A percentile compares a stretch with the other conserved stretches of the same genome.
These are phyloP conservation scores for Scomber colias DNA, from an alignment of 2,113 vertebrate genomes.

Conservation along the genomic window DNA sequence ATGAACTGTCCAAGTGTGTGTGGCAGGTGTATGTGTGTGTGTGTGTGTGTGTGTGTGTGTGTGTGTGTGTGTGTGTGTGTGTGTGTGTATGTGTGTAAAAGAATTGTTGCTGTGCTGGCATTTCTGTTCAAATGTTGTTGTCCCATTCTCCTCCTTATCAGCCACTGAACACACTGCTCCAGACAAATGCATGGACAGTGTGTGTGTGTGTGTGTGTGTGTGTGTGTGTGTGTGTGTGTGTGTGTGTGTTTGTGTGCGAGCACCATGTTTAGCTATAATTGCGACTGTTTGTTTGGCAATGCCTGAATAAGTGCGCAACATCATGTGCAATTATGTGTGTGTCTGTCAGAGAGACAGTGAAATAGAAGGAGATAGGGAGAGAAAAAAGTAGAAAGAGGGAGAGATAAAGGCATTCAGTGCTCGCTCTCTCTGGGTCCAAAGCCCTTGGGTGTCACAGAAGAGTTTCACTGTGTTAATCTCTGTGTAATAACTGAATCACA, in stretches of 20 bases:
- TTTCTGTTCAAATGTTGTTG: constrained; percentile 58
- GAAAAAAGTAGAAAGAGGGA: neutral
- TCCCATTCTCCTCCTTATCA: constrained; percentile 71
- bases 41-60: constrained; percentile 1
- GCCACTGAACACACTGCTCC: constrained; percentile 65
- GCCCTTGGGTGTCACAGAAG: constrained; percentile 69
- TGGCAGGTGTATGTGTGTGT: neutral
- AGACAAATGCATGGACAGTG: constrained; percentile 27
- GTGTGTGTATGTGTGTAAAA: constrained; percentile 7
- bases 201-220: constrained; percentile 5
- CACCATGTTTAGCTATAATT: constrained; percentile 44
- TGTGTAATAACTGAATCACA: constrained; percentile 80
- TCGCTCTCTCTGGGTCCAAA: constrained; percentile 66
- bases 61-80: neutral
- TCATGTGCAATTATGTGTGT: constrained; percentile 34
- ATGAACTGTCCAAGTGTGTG: neutral
- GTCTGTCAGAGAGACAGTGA: constrained; percentile 49
- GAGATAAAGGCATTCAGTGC: constrained; percentile 55
- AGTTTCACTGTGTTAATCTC: constrained; percentile 77
- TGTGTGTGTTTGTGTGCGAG: neutral
- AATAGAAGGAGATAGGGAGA: constrained; percentile 49
- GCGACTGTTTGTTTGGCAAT: constrained; percentile 55
- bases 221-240: neutral
- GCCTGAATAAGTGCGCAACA: constrained; percentile 52
- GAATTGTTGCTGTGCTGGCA: constrained; percentile 51